These are phyloP conservation scores for Drosophila hamatofila DNA, from an alignment of 2,888 invertebrate species.

Conservation along the genomic window DNA sequence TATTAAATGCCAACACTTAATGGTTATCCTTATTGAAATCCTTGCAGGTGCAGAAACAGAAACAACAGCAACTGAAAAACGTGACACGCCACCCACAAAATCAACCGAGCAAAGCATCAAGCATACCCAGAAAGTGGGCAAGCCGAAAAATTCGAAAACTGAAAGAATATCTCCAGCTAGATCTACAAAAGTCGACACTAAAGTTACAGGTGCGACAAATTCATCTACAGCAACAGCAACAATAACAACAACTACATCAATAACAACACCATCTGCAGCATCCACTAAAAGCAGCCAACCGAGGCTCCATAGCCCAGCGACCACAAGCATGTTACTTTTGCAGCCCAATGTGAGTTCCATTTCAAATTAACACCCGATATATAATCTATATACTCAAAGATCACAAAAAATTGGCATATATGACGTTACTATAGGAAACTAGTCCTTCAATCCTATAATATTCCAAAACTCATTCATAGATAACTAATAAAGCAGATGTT, in stretches of 20 bases:
- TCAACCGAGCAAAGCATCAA: constrained; percentile 18
- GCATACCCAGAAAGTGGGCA: constrained; percentile 29
- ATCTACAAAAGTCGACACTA: constrained; percentile 33
- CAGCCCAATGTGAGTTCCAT: constrained; percentile 92
- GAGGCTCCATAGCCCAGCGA: constrained; percentile 78
- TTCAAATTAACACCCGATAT: not conserved
- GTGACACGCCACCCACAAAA: constrained; percentile 35
- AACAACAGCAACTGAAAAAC: constrained; percentile 46
- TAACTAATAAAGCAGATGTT: constrained; percentile 18
- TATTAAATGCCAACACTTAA: constrained; percentile 20
- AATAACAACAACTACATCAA: not conserved
- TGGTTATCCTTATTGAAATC: constrained; percentile 18
- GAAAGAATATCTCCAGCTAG: constrained; percentile 54
- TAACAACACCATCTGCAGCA: constrained; percentile 45
- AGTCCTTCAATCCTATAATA: not conserved
- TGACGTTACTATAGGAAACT: not conserved
- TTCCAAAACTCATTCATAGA: not conserved
- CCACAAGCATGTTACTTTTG: constrained; percentile 96
- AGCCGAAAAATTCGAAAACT: constrained; percentile 50
- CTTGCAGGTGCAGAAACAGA: constrained; percentile 70
- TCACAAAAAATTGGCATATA: not conserved
- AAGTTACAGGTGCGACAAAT: constrained; percentile 30
- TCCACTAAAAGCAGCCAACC: constrained; percentile 72
- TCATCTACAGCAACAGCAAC: constrained; percentile 44
- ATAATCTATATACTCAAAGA: not conserved